Conservation (phyloP, 2,888 invertebrate genomes). For the Cremastinae sp. region DNA sequence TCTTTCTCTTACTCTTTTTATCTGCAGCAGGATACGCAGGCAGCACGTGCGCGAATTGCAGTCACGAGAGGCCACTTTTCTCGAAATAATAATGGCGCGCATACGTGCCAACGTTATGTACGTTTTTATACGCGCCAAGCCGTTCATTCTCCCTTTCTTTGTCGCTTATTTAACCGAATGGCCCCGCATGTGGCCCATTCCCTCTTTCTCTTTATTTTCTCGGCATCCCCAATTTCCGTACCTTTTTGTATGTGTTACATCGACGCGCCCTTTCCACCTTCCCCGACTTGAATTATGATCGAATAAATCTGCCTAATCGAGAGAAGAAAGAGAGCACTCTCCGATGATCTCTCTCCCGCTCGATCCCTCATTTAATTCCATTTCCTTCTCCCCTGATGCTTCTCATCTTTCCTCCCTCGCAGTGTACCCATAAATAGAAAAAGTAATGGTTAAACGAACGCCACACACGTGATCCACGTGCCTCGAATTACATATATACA, state of each 20-base stretch:
- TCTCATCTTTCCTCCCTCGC: background rate
- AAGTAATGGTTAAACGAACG: slow-evolving; percentile 51
- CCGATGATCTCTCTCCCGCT: slow-evolving; percentile 2
- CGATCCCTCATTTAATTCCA: background rate
- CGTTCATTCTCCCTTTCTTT: slow-evolving; percentile 47
- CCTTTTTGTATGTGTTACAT: slow-evolving; percentile 33
- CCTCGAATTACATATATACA: too few relatives aligned
- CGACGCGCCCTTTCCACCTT: slow-evolving; percentile 47
- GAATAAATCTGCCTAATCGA: slow-evolving; percentile 62
- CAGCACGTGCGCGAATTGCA: slow-evolving; percentile 57
- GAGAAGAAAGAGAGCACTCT: slow-evolving; percentile 5
- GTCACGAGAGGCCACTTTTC: slow-evolving; percentile 62
- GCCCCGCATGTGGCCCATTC: slow-evolving; percentile 51
- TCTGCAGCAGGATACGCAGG: slow-evolving; percentile 35
- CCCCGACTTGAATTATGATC: slow-evolving; percentile 53
- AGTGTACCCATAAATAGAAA: slow-evolving; percentile 51
- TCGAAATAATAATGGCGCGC: slow-evolving; percentile 60
- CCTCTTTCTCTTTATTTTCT: background rate
- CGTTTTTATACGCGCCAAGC: slow-evolving; percentile 25
- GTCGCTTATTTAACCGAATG: slow-evolving; percentile 36
- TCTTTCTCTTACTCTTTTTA: background rate
- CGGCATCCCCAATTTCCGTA: slow-evolving; percentile 46
- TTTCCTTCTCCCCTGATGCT: background rate
- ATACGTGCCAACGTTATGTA: slow-evolving; percentile 41
- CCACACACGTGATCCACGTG: slow-evolving; percentile 7